Evolutionary conservation across 2,113 vertebrate genomes (phyloP).

Genomic region (Megaceryle maxima): DNA sequence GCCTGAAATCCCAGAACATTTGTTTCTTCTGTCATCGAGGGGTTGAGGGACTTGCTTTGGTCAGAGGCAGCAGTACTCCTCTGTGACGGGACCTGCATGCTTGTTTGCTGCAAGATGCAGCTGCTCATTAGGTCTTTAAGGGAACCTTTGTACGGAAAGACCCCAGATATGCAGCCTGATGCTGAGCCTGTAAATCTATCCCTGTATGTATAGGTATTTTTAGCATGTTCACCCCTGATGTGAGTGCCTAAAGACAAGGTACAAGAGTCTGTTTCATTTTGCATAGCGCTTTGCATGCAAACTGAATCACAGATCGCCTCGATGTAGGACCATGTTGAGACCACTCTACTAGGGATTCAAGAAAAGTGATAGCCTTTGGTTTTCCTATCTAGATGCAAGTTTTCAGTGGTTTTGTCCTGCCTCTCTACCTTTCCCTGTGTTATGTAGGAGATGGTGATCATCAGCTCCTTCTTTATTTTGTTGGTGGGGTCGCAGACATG

Average conservation of each 20-base stretch:
- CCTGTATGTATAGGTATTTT: constrained; percentile 10
- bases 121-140: constrained; percentile 13
- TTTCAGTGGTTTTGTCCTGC: background rate
- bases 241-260: constrained; percentile 28
- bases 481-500: background rate
- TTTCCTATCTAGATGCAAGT: constrained; percentile 11
- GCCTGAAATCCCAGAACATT: constrained; percentile 18
- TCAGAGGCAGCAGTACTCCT: background rate
- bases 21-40: background rate
- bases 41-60: background rate
- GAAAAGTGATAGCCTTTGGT: background rate
- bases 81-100: background rate
- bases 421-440: background rate
- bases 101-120: constrained; percentile 13
- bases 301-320: background rate
- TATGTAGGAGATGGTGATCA: background rate
- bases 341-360: background rate
- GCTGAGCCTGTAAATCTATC: constrained; percentile 37
- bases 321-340: background rate
- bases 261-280: constrained; percentile 38
- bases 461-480: background rate
- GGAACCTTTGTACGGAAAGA: constrained; percentile 10
- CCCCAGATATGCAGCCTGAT: background rate
- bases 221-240: constrained; percentile 26
- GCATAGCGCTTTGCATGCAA: constrained; percentile 29